Evolutionary conservation across 2,113 vertebrate genomes (phyloP).

Genomic region (Hemicordylus capensis): DNA sequence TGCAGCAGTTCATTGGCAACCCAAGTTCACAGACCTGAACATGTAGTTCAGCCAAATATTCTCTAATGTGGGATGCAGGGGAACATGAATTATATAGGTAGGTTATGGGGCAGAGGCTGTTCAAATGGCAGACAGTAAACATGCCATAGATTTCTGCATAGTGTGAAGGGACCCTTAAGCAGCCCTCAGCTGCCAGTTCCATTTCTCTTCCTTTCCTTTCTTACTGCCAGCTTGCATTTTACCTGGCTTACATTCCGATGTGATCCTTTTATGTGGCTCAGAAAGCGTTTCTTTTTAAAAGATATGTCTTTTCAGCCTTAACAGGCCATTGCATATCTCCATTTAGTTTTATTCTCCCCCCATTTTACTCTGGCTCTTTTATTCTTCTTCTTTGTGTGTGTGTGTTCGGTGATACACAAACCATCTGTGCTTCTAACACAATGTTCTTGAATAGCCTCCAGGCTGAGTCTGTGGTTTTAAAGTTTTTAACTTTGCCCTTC

Average conservation of each 20-base stretch:
- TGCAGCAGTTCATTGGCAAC: neutral
- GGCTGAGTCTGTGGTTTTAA: slow-evolving; percentile 71
- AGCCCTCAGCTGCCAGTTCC: neutral
- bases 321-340: slow-evolving; percentile 42
- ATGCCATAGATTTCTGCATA: neutral
- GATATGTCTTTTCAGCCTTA: slow-evolving; percentile 44
- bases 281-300: slow-evolving; percentile 46
- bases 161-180: neutral
- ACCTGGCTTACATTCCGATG: neutral
- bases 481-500: slow-evolving; percentile 74
- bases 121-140: neutral
- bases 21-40: neutral
- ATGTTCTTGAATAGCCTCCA: slow-evolving; percentile 75
- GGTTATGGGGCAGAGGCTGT: neutral
- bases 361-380: slow-evolving; percentile 58
- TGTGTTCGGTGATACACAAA: slow-evolving; percentile 67
- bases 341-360: slow-evolving; percentile 58
- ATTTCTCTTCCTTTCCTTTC: slow-evolving; percentile 6
- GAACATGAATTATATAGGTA: neutral
- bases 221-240: slow-evolving; percentile 27
- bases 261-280: slow-evolving; percentile 25
- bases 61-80: neutral
- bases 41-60: neutral
- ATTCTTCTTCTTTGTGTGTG: slow-evolving; percentile 56
- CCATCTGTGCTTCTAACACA: slow-evolving; percentile 74